phyloP scores from a whole-genome alignment of 2,113 vertebrate species.

The Ctenodactylus gundi region DNA sequence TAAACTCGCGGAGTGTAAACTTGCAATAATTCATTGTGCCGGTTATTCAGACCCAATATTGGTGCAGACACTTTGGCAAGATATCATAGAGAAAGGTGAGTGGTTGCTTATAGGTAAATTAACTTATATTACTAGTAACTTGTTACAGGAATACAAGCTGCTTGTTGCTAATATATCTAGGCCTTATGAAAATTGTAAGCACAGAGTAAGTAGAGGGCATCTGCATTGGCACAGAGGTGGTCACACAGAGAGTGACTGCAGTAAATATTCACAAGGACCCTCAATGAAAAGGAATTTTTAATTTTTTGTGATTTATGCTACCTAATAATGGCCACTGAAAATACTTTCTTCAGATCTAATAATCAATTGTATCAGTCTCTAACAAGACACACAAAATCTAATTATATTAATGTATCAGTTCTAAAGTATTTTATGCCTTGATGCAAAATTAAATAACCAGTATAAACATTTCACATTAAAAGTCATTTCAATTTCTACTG shows the following conservation, averaged over 20 bases:
- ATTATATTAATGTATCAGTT: background rate
- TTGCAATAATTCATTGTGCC: constrained; percentile 97
- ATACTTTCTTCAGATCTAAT: background rate
- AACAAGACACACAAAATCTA: background rate
- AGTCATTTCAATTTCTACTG: background rate
- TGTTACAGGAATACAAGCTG: background rate
- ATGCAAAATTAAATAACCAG: constrained; percentile 22
- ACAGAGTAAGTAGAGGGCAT: background rate
- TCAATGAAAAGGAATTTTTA: background rate
- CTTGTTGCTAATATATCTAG: background rate
- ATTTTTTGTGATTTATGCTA: background rate
- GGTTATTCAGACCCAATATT: constrained; percentile 96
- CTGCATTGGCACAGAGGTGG: background rate
- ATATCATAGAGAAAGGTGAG: constrained; percentile 96
- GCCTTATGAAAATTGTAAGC: background rate
- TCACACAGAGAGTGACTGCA: background rate
- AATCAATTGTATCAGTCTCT: background rate
- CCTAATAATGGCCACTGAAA: background rate
- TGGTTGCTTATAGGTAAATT: background rate
- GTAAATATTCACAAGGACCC: background rate
- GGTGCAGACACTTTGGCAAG: constrained; percentile 97
- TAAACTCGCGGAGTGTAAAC: constrained; percentile 95
- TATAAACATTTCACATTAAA: constrained; percentile 22
- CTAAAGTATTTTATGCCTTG: background rate
- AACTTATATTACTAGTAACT: background rate